A percentile compares a stretch with the other conserved stretches of the same genome.
Conservation (phyloP, 2,113 vertebrate species). For the Canis aureus region DNA sequence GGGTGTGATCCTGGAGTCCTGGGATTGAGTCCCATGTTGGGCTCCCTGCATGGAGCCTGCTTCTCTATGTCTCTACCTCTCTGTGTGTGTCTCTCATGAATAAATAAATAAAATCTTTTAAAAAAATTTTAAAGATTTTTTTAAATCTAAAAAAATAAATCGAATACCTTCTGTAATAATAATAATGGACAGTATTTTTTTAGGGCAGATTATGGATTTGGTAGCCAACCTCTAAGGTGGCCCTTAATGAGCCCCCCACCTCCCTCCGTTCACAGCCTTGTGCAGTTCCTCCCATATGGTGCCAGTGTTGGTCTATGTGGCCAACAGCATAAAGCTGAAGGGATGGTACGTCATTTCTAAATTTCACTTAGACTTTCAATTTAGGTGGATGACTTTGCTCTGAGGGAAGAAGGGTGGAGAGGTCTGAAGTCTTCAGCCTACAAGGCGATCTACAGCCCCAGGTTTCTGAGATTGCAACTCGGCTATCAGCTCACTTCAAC, state of each 20-base stretch:
- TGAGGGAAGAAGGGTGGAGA: background rate
- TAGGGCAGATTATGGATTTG: background rate
- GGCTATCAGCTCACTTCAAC: fast-evolving
- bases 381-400: background rate
- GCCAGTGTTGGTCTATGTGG: background rate
- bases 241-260: background rate
- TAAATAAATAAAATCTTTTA: no score
- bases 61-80: no score
- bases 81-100: no score
- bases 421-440: background rate
- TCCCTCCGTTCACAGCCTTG: background rate
- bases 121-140: no score
- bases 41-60: no score
- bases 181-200: background rate
- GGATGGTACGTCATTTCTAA: background rate
- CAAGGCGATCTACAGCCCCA: background rate
- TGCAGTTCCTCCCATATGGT: background rate
- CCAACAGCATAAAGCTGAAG: background rate
- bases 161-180: background rate
- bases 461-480: background rate
- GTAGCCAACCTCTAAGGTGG: background rate
- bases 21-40: no score
- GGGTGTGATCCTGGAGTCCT: no score
- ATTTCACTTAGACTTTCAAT: background rate
- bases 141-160: background rate